phyloP scores from a whole-genome alignment of 2,797 vertebrate genomes.

The Poeciliopsis paucimaculata region DNA sequence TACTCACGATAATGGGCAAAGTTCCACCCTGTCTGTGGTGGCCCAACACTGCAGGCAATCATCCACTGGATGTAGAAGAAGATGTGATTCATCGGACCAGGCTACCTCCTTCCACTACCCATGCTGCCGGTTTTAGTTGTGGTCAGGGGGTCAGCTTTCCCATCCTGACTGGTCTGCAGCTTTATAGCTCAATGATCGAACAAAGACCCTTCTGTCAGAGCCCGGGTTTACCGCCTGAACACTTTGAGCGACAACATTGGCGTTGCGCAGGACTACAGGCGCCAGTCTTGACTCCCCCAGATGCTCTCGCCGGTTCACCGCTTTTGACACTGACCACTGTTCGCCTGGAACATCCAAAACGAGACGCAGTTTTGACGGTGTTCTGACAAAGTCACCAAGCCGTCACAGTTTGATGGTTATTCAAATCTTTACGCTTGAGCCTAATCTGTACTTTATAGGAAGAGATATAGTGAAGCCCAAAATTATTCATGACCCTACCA shows the following conservation, averaged over 20 bases:
- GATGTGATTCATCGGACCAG: neutral
- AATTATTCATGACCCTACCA: neutral
- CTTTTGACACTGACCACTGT: neutral
- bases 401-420: neutral
- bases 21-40: neutral
- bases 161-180: neutral
- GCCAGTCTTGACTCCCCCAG: neutral
- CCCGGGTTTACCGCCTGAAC: neutral
- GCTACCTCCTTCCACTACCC: neutral
- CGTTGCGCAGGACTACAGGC: neutral
- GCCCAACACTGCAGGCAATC: neutral
- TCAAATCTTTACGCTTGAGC: neutral
- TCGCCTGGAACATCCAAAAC: neutral
- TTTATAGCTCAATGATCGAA: neutral
- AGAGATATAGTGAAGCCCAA: neutral
- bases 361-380: neutral
- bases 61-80: neutral
- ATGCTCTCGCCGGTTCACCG: neutral
- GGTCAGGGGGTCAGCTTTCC: neutral
- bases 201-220: neutral
- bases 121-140: neutral
- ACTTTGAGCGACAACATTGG: neutral
- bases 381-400: neutral
- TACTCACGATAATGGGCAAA: neutral
- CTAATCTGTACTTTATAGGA: neutral